Evolutionary conservation across 2,888 invertebrate genomes (phyloP), one percentile per base, ranked within the genome.

Genomic region (Spisula subtruncata): DNA sequence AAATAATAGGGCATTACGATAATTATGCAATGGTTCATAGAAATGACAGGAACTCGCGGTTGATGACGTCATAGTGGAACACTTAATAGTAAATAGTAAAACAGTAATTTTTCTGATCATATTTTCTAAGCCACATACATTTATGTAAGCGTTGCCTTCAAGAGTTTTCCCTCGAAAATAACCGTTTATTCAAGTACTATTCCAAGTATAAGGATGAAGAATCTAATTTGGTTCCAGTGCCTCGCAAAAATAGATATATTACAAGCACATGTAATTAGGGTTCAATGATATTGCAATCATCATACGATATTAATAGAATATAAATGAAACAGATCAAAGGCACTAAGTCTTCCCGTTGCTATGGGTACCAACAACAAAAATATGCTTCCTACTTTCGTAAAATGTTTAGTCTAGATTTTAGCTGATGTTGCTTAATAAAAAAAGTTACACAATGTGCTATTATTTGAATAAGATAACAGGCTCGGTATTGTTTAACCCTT

Each of bases 291-390:
- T 25, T 25, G 25, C 51, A 66, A n/a, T 25, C n/a, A 66, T 66
- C 20, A 66, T 66, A 8, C 12, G 5, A 25, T 25, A 20, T 66
- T 66, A 66, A 25, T 25, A 10, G 25, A 66, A 66, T 25, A 25
- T n/a, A 25, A 66, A 25, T 66, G 25, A 25, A n/a, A 25, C n/a
- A 66, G 60, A 66, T 66, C 60, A 66, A 66, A 66, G 60, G 60
- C n/a, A 25, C 25, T 41, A 12, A n/a, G n/a, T n/a, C n/a, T n/a
- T n/a, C 2, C 8, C 25, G 60, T 66, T 66, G 60, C 60, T n/a
- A 25, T 66, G 60, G 60, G 5, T 8, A 66, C 60, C 60, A 66
- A 66, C 25, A n/a, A 10, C 60, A 66, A 66, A 66, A 66, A 66
- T 66, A 25, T 25, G 60, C 25, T 56, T n/a, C 56, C 56, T n/a